Evolutionary conservation across 2,888 invertebrate genomes (phyloP).

Genomic region (Heliconius ethilla): DNA sequence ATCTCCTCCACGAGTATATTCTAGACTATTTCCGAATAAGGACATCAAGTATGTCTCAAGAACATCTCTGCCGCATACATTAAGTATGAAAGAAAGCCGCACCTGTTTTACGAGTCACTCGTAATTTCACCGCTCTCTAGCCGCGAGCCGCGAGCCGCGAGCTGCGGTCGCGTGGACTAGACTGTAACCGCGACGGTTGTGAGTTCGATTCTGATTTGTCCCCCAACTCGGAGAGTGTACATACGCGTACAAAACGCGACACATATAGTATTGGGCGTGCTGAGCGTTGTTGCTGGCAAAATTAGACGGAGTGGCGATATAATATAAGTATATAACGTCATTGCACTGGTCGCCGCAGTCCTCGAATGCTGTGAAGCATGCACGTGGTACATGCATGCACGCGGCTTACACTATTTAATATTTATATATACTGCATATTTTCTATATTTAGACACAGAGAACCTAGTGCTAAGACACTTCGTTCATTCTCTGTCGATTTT

Average conservation of each 20-base stretch:
- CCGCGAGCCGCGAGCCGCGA: neutral
- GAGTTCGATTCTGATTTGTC: neutral
- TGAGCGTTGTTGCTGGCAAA: too few relatives aligned
- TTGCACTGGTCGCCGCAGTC: neutral
- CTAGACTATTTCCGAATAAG: neutral
- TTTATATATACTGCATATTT: neutral
- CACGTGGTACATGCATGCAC: neutral
- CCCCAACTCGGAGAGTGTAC: too few relatives aligned
- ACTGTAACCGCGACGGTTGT: neutral
- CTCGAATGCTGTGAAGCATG: constrained; percentile 1
- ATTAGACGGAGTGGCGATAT: too few relatives aligned
- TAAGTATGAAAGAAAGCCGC: constrained; percentile 32
- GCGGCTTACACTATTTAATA: neutral
- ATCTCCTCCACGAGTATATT: too few relatives aligned
- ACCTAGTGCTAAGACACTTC: too few relatives aligned
- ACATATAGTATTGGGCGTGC: too few relatives aligned
- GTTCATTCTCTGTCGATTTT: too few relatives aligned
- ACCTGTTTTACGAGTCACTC: constrained; percentile 25
- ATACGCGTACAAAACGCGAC: too few relatives aligned
- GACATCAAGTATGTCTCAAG: constrained; percentile 16
- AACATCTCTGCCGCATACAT: constrained; percentile 22
- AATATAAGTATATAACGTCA: neutral
- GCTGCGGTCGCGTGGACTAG: neutral
- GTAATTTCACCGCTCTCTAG: constrained; percentile 37
- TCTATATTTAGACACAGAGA: too few relatives aligned